Evolutionary conservation across 1,140 invertebrate species (phyloP), one percentile per base, ranked within the genome.

Genomic region (Drosophila santomea): DNA sequence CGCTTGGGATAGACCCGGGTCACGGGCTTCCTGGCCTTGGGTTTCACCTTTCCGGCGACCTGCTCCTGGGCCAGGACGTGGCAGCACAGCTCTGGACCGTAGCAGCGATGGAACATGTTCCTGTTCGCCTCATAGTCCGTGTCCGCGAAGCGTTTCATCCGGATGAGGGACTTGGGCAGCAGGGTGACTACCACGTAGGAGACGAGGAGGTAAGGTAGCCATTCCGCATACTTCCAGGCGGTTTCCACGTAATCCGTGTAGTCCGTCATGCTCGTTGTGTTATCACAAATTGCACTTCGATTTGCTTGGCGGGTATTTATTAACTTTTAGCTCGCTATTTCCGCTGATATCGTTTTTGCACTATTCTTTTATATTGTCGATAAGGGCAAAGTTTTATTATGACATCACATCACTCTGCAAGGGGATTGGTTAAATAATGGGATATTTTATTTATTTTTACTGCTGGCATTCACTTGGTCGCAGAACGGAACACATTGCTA

Each of bases 1-100:
- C 81, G 74, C 48, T 91, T 91, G 17, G 86, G 90, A 43, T 91
- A 91, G 17, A 85, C 90, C 8, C 90, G 66, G 4, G 90, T 91
- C 4, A 91, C 90, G 0, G 90, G 86, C 38, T 91, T 91, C n/a
- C 90, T 79, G 12, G 75, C 55, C 57, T 91, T 91, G 15, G 66
- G 66, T 45, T 91, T 91, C 1, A 52, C 48, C 57, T 77, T 77
- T 0, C 59, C 60, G 14, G 68, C 66, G 0, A 67, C 68, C 36
- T 54, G 35, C 20, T 77, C 74, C 68, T 91, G 79, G 25, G 28
- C 61, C 17, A 63, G 58, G 5, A 54, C 74, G 36, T 91, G 90
- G 38, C 91, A 92, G 36, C 91, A 92, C 2, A 86, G 32, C 12
- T 91, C 91, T 1, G 91, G 84, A 0, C 86, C 90, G 59, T 92